Conservation (phyloP, 2,888 invertebrate species). For the Tinea semifulvella region DNA sequence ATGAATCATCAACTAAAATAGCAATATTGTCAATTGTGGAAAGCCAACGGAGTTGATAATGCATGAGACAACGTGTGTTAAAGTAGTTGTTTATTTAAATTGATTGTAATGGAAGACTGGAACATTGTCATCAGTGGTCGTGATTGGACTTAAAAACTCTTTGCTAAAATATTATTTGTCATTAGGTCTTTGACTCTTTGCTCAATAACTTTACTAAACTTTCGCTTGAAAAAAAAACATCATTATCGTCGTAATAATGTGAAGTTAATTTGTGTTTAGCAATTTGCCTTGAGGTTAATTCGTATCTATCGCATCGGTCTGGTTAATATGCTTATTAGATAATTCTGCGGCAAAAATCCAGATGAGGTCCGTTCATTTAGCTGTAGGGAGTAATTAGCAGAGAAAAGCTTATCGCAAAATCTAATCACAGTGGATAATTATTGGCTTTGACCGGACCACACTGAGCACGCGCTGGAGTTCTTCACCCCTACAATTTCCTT, state of each 20-base stretch:
- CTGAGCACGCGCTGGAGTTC: slow-evolving; percentile 18
- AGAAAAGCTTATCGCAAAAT: slow-evolving; percentile 57
- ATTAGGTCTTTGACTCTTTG: not conserved
- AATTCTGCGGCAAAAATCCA: slow-evolving; percentile 58
- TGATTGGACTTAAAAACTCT: slow-evolving; percentile 43
- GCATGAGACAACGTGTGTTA: not conserved
- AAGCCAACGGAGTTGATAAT: not conserved
- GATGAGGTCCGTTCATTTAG: slow-evolving; percentile 43
- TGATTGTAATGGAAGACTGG: slow-evolving; percentile 61
- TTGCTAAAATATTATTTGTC: not conserved
- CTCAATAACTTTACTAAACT: slow-evolving; percentile 1
- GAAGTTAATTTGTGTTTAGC: slow-evolving; percentile 30
- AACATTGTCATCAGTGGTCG: slow-evolving; percentile 46
- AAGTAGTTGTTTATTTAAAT: slow-evolving; percentile 40
- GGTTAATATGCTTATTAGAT: slow-evolving; percentile 64
- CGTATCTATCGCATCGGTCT: slow-evolving; percentile 56
- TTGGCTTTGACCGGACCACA: slow-evolving; percentile 43
- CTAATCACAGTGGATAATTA: slow-evolving; percentile 60
- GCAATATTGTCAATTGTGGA: slow-evolving; percentile 5
- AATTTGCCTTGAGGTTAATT: slow-evolving; percentile 35
- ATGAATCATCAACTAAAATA: slow-evolving; percentile 1
- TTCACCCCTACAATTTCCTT: not conserved
- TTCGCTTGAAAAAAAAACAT: not conserved
- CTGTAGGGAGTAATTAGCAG: slow-evolving; percentile 66
- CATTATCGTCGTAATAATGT: not conserved